Percentiles rank a stretch among this genome's conserved stretches.
Evolutionary conservation across 2,113 vertebrate genomes (phyloP).

Genomic region (Amia ocellicauda): DNA sequence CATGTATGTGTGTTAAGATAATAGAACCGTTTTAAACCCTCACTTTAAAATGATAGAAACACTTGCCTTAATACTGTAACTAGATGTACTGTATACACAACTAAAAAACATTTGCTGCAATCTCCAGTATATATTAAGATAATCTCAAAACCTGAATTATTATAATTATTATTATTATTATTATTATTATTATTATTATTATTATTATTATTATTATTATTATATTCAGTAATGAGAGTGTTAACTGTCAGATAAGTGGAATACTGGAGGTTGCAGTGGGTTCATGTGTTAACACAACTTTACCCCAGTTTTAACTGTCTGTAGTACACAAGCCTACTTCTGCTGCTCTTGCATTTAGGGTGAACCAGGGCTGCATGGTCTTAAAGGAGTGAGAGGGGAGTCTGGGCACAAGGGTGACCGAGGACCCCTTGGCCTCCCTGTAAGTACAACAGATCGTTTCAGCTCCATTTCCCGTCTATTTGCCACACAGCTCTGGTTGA

Average conservation of each 20-base stretch:
- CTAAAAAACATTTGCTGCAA: constrained; percentile 46
- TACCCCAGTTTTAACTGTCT: constrained; percentile 45
- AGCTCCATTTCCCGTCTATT: constrained; percentile 52
- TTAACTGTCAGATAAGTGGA: constrained; percentile 22
- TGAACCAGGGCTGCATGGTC: constrained; percentile 91
- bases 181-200: no score
- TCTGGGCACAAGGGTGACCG: constrained; percentile 96
- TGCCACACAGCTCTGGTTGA: constrained; percentile 51
- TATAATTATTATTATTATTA: no score
- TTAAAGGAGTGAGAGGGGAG: constrained; percentile 94
- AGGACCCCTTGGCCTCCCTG: constrained; percentile 96
- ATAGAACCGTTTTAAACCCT: neutral
- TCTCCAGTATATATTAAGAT: constrained; percentile 55
- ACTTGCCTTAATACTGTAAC: neutral
- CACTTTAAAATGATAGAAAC: no score
- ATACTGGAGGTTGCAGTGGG: constrained; percentile 29
- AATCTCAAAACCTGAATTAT: constrained; percentile 17
- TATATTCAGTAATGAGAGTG: no score
- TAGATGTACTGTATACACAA: neutral
- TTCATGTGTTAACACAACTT: constrained; percentile 44
- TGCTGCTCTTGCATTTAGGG: constrained; percentile 80
- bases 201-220: no score
- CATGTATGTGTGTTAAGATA: neutral
- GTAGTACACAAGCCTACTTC: constrained; percentile 72
- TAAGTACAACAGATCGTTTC: constrained; percentile 82